A percentile compares a stretch with the other conserved stretches of the same genome.
phyloP scores from a whole-genome alignment of 2,113 vertebrate genomes.

The Ibidorhyncha struthersii region DNA sequence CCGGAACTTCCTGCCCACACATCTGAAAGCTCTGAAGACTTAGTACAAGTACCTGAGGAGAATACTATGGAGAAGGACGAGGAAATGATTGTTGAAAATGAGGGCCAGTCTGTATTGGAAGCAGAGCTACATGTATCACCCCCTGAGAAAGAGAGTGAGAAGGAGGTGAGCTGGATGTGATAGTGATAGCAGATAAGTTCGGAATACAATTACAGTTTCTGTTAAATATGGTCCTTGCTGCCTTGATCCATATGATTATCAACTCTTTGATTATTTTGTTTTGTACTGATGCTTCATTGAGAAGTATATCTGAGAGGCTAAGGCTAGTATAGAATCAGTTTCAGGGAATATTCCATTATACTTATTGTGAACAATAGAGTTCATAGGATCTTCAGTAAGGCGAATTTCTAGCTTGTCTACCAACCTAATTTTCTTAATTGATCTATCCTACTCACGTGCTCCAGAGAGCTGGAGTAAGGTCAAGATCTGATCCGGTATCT shows the following conservation, averaged over 20 bases:
- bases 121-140: neutral
- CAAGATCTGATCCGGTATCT: neutral
- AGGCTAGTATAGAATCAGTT: neutral
- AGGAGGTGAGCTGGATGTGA: slow-evolving; percentile 51
- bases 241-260: neutral
- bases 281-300: neutral
- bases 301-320: neutral
- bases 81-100: neutral
- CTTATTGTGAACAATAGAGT: neutral
- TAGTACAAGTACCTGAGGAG: slow-evolving; percentile 12
- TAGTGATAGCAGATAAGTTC: no score
- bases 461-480: neutral
- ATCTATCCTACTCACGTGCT: neutral
- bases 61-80: slow-evolving; percentile 7
- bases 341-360: neutral
- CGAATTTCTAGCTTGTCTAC: neutral
- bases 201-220: neutral
- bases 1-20: neutral
- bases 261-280: neutral
- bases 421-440: neutral
- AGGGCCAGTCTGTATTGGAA: neutral
- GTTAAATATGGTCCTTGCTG: neutral
- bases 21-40: slow-evolving; percentile 58
- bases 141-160: slow-evolving; percentile 60
- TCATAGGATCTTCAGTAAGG: neutral